phyloP scores from a whole-genome alignment of 2,113 vertebrate genomes.

The Helogale parvula region DNA sequence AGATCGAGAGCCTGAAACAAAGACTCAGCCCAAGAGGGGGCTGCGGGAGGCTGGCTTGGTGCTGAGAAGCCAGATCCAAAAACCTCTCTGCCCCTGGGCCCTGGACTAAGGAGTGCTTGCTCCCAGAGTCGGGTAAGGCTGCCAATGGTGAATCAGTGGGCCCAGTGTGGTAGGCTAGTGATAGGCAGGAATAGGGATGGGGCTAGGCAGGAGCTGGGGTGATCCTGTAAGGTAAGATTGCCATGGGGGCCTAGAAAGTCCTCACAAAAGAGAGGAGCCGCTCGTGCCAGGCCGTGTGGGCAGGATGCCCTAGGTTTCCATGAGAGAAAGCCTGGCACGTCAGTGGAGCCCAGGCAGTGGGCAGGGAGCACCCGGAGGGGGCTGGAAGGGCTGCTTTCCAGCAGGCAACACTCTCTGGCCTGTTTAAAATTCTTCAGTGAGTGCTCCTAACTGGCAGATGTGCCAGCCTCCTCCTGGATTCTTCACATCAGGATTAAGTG shows the following conservation, averaged over 20 bases:
- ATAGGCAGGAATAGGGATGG: background rate
- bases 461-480: background rate
- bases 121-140: background rate
- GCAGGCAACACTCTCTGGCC: background rate
- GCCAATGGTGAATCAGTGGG: background rate
- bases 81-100: background rate
- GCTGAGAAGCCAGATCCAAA: background rate
- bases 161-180: background rate
- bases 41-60: background rate
- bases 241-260: background rate
- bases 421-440: background rate
- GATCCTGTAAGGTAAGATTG: background rate
- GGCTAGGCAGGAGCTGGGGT: background rate
- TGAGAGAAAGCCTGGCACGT: background rate
- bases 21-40: background rate
- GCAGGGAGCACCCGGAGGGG: background rate
- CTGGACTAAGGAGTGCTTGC: background rate
- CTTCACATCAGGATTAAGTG: conserved; percentile 46
- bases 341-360: background rate
- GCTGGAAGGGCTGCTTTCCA: background rate
- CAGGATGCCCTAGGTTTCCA: background rate
- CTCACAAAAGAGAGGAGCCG: background rate
- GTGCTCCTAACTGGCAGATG: background rate
- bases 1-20: background rate
- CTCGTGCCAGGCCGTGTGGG: background rate